Base-by-base conservation (phyloP, 1,140 invertebrate species). In the Mylabris phalerata region DNA sequence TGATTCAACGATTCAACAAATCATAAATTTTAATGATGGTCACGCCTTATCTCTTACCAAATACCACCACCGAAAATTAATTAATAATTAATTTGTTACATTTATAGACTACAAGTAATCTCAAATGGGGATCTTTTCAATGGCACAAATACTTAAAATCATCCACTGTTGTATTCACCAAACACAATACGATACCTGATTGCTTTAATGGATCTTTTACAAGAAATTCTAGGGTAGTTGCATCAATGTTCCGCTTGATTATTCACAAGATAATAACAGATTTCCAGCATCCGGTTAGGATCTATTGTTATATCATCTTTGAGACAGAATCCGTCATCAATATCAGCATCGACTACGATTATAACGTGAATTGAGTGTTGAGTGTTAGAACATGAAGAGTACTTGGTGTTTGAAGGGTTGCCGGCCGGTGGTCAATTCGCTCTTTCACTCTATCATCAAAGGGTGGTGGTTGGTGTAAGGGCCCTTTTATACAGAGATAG, bases 1-100 rank as follows among this genome's bases (percentile, higher is more conserved):
- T 63, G 57, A 65, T 60, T 65, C 48, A 51, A 32, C 32, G 32
- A 5, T 32, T 7, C 39, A 40, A 7, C 48, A 49, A n/a, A 49
- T 49, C 26, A 11, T 50, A 24, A 44, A 44, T 11, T 44, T 44
- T 44, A 44, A 44, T 24, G 43, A 44, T 44, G 43, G 19, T 24
- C n/a, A 24, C n/a, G 19, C 43, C 43, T 11, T 44, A 11, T 11
- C 19, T 5, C 43, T 44, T 9, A 42, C n/a, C 40, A 10, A 44
- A 11, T 7, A 24, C 5, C 43, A 44, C n/a, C 43, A 11, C n/a
- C 43, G 9, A 42, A n/a, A 42, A 42, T 42, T 9, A 42, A 42
- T 42, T n/a, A n/a, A 19, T 19, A 19, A 19, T 19, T 19, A 19
- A 19, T 19, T 19, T 19, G 19, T 26, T 32, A 26, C n/a, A 10